Evolutionary conservation across 2,113 vertebrate species (phyloP).

Genomic region (Beaufortia kweichowensis): DNA sequence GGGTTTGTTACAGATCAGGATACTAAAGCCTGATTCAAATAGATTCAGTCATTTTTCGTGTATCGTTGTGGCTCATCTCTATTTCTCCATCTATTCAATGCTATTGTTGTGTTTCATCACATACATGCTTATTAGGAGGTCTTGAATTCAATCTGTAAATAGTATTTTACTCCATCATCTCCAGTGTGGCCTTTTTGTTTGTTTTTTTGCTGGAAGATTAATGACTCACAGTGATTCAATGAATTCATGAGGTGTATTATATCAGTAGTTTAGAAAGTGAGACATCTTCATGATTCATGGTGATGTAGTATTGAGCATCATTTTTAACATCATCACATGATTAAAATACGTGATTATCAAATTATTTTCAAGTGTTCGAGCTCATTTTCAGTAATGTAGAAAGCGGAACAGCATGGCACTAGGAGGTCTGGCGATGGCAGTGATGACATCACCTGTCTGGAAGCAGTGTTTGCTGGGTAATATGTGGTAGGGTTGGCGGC

Average conservation of each 20-base stretch:
- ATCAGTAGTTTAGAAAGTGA: neutral
- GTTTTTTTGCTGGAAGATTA: neutral
- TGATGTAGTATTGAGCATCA: neutral
- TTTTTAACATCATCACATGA: too few species aligned
- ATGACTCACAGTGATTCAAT: conserved; percentile 25
- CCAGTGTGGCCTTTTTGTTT: neutral
- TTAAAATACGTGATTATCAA: too few species aligned
- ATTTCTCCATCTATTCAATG: neutral
- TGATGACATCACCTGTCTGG: conserved; percentile 48
- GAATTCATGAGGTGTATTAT: neutral
- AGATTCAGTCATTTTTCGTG: neutral
- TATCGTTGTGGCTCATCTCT: neutral
- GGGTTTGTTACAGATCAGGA: neutral
- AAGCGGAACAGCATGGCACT: neutral
- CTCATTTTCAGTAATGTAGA: neutral
- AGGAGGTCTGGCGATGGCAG: conserved; percentile 9
- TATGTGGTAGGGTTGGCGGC: conserved; percentile 31
- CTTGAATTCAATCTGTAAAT: too few species aligned
- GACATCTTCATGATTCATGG: neutral
- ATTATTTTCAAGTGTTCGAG: too few species aligned
- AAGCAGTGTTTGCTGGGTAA: conserved; percentile 46
- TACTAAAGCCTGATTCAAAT: conserved; percentile 3
- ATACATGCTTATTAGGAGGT: too few species aligned
- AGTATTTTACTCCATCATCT: neutral
- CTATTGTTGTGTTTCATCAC: neutral